phyloP scores from a whole-genome alignment of 1,140 invertebrate genomes.

The Diorhabda carinulata region DNA sequence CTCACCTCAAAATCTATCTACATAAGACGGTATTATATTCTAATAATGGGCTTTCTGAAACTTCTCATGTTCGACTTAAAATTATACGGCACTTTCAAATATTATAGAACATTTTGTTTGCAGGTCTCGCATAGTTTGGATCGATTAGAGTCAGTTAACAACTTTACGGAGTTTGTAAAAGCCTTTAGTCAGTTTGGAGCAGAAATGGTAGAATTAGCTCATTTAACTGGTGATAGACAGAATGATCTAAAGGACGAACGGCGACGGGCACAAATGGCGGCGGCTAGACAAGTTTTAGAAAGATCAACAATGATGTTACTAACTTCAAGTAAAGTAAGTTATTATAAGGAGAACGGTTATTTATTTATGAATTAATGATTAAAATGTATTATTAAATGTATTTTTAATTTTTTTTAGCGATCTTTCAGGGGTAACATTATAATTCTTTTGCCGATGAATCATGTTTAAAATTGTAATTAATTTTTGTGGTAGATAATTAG shows the following conservation, averaged over 20 bases:
- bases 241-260: constrained; percentile 94
- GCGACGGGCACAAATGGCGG: constrained; percentile 90
- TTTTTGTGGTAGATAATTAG: background rate
- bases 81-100: background rate
- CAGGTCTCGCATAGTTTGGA: constrained; percentile 77
- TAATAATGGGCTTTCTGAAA: no score
- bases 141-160: constrained; percentile 88
- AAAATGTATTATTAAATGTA: background rate
- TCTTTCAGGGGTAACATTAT: background rate
- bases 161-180: constrained; percentile 98
- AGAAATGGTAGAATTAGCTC: constrained; percentile 97
- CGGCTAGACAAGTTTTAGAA: constrained; percentile 90
- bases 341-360: background rate
- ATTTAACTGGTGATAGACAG: constrained; percentile 78
- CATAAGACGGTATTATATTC: no score
- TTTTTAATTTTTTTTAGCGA: background rate
- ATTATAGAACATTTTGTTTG: constrained; percentile 20
- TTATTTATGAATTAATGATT: no score
- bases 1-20: no score
- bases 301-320: constrained; percentile 97
- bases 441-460: background rate
- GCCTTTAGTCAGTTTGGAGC: constrained; percentile 97
- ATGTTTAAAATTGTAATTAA: background rate
- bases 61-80: no score
- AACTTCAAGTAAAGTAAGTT: constrained; percentile 85